Percentiles rank a stretch among this genome's conserved stretches.
Evolutionary conservation across 1,140 invertebrate species (phyloP).

Genomic region (Plectrocnemia conspersa): DNA sequence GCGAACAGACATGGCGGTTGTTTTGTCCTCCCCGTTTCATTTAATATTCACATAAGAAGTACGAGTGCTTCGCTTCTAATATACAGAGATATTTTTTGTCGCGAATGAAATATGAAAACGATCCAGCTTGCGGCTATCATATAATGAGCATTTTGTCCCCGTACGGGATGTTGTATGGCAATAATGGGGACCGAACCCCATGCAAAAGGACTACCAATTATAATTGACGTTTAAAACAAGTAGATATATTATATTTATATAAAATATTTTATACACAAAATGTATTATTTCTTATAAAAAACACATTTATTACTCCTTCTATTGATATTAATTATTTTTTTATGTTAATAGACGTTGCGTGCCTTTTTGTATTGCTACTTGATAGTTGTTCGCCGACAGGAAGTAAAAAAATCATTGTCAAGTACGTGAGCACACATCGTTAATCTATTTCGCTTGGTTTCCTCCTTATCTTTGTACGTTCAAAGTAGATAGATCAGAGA

Average conservation of each 20-base stretch:
- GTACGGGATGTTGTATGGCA: conserved; percentile 3
- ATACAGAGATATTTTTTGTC: not conserved
- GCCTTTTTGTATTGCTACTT: not conserved
- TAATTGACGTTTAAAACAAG: conserved; percentile 2
- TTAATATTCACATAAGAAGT: conserved; percentile 9
- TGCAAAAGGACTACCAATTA: conserved; percentile 1
- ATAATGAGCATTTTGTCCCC: conserved; percentile 5
- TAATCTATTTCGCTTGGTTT: conserved; percentile 32
- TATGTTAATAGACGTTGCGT: not conserved
- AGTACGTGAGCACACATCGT: conserved; percentile 29
- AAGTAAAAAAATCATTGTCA: conserved; percentile 17
- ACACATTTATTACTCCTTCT: not conserved
- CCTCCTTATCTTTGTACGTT: conserved; percentile 10
- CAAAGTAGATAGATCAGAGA: conserved; percentile 17
- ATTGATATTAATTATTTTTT: not conserved
- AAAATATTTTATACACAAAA: conserved; percentile 5
- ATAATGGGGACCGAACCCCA: not conserved
- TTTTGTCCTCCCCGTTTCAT: conserved; percentile 5
- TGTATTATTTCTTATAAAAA: not conserved
- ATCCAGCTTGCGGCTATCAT: not conserved
- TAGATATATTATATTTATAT: conserved; percentile 10
- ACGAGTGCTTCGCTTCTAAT: not conserved
- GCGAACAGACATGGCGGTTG: not conserved
- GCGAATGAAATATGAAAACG: not conserved
- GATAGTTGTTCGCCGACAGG: conserved; percentile 2